Conservation (phyloP, 2,113 vertebrate genomes). For the Acinonyx jubatus region DNA sequence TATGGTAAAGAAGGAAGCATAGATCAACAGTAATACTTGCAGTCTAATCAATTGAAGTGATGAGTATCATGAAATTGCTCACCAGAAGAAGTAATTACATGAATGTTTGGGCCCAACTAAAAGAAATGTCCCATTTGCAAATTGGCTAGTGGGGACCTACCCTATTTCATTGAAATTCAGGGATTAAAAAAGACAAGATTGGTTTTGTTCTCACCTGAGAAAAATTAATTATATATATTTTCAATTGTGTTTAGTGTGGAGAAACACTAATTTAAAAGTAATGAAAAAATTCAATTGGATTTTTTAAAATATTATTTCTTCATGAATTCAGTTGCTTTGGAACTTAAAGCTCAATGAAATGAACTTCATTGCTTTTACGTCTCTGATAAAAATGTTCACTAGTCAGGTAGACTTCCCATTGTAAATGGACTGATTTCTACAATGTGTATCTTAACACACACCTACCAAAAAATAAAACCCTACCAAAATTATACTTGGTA, state of each 20-base stretch:
- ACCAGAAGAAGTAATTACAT: background rate
- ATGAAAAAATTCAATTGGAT: background rate
- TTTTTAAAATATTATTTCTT: background rate
- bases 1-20: background rate
- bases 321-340: background rate
- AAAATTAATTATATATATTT: background rate
- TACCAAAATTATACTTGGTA: background rate
- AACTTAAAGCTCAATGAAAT: background rate
- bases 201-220: background rate
- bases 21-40: background rate
- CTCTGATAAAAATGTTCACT: background rate
- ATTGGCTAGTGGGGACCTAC: background rate
- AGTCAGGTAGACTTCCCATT: background rate
- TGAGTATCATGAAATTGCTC: background rate
- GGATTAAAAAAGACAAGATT: background rate
- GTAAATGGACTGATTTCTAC: background rate
- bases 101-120: background rate
- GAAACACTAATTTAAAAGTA: background rate
- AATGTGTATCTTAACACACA: background rate
- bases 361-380: background rate
- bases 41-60: background rate
- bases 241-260: background rate
- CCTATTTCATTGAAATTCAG: background rate
- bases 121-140: slow-evolving; percentile 21
- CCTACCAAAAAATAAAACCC: background rate